Conservation (phyloP, 2,113 vertebrate species). For the Nesoenas mayeri region DNA sequence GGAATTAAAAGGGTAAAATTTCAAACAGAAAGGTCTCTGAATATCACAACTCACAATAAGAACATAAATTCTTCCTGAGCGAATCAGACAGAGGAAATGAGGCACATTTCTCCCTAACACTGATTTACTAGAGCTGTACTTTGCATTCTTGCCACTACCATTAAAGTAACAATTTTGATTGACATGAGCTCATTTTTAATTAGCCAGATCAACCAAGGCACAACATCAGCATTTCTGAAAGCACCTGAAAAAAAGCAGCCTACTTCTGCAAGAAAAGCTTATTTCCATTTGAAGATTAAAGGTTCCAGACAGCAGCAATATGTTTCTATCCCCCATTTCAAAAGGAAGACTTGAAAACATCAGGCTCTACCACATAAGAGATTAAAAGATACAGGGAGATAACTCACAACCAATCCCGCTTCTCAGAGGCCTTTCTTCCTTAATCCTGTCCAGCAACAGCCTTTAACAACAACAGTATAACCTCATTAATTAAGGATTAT, state of each 20-base stretch:
- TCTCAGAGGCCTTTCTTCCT: neutral
- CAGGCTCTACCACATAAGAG: neutral
- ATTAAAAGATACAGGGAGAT: conserved; percentile 50
- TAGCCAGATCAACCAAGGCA: conserved; percentile 55
- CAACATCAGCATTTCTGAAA: conserved; percentile 62
- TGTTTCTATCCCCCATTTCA: conserved; percentile 57
- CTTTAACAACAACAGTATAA: neutral
- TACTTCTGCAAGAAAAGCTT: conserved; percentile 56
- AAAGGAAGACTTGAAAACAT: conserved; percentile 21
- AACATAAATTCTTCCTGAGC: neutral
- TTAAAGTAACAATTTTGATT: conserved; percentile 53
- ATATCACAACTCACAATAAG: neutral
- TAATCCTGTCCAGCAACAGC: conserved; percentile 29
- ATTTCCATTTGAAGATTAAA: conserved; percentile 61
- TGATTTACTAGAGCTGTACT: neutral
- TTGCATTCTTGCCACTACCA: neutral
- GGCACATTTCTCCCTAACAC: neutral
- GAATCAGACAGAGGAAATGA: neutral
- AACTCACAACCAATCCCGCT: conserved; percentile 6
- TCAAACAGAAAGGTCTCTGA: neutral
- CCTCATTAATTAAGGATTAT: neutral
- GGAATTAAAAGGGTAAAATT: neutral
- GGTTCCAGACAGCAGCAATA: conserved; percentile 43
- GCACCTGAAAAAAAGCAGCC: conserved; percentile 40
- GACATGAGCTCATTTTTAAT: conserved; percentile 57